Evolutionary conservation across 2,888 invertebrate species (phyloP).

Genomic region (Habrosyne pyritoides): DNA sequence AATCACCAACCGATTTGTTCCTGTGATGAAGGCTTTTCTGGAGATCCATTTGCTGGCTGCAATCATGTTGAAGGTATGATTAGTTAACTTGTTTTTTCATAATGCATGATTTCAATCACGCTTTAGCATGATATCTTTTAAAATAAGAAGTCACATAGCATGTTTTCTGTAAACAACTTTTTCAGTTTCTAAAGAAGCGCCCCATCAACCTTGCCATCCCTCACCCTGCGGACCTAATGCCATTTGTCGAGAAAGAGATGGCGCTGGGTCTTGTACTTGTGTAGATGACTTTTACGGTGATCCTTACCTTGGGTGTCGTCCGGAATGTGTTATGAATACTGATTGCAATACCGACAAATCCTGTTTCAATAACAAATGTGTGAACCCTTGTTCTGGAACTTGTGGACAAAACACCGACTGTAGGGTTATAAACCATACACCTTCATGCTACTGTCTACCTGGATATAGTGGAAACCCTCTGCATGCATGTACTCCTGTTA

Average conservation of each 20-base stretch:
- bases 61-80: slow-evolving; percentile 83
- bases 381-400: slow-evolving; percentile 90
- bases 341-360: slow-evolving; percentile 89
- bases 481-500: slow-evolving; percentile 84
- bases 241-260: slow-evolving; percentile 88
- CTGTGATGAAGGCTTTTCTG: slow-evolving; percentile 89
- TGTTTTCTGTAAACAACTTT: slow-evolving; percentile 42
- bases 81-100: not conserved
- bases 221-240: slow-evolving; percentile 92
- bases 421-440: slow-evolving; percentile 89
- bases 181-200: slow-evolving; percentile 83
- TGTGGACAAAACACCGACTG: slow-evolving; percentile 92
- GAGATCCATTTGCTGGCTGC: slow-evolving; percentile 91
- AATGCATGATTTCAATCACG: slow-evolving; percentile 8
- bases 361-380: slow-evolving; percentile 91
- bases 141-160: slow-evolving; percentile 26
- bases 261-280: slow-evolving; percentile 90
- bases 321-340: slow-evolving; percentile 91
- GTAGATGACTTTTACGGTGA: slow-evolving; percentile 89
- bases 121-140: slow-evolving; percentile 19
- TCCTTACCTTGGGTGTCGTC: slow-evolving; percentile 90
- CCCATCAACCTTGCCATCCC: slow-evolving; percentile 89
- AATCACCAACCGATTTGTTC: slow-evolving; percentile 90
- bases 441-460: slow-evolving; percentile 89
- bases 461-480: slow-evolving; percentile 89